Percentiles rank a stretch among this genome's conserved stretches.
These are phyloP conservation scores for Stratiomys singularior DNA, from an alignment of 2,888 invertebrate species.

Conservation along the genomic window DNA sequence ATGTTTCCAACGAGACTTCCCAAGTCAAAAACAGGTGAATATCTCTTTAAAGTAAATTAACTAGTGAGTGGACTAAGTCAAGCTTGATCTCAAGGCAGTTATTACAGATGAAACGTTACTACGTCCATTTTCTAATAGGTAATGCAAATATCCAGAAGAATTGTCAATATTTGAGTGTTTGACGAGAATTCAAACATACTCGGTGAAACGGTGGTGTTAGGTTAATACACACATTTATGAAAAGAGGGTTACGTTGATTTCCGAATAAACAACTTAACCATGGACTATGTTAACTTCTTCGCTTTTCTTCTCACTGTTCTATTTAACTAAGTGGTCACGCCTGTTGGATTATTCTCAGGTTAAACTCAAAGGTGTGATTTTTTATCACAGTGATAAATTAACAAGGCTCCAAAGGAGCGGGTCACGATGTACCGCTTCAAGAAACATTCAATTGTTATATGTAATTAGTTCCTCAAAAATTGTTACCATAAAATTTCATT, in stretches of 20 bases:
- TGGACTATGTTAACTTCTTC: not conserved
- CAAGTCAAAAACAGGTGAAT: slow-evolving; percentile 2
- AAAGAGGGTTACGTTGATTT: not conserved
- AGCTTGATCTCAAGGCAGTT: not conserved
- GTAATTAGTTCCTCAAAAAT: no score
- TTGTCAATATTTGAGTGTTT: slow-evolving; percentile 16
- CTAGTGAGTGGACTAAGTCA: not conserved
- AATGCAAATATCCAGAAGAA: not conserved
- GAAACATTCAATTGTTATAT: no score
- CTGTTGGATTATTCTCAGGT: no score
- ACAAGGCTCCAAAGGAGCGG: no score
- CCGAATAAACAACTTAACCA: slow-evolving; percentile 20
- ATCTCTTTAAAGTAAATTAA: not conserved
- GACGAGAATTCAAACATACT: slow-evolving; percentile 5
- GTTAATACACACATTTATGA: not conserved
- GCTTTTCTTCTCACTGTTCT: no score
- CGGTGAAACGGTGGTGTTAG: slow-evolving; percentile 22
- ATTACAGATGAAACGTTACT: not conserved
- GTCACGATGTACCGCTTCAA: no score
- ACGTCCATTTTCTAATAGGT: not conserved
- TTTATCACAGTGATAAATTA: no score
- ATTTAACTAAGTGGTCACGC: no score
- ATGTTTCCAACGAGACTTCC: not conserved
- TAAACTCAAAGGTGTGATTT: no score
- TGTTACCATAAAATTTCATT: no score